Percentiles rank a stretch among this genome's conserved stretches.
Conservation (phyloP, 1,140 invertebrate species). For the Drosophila mayri region DNA sequence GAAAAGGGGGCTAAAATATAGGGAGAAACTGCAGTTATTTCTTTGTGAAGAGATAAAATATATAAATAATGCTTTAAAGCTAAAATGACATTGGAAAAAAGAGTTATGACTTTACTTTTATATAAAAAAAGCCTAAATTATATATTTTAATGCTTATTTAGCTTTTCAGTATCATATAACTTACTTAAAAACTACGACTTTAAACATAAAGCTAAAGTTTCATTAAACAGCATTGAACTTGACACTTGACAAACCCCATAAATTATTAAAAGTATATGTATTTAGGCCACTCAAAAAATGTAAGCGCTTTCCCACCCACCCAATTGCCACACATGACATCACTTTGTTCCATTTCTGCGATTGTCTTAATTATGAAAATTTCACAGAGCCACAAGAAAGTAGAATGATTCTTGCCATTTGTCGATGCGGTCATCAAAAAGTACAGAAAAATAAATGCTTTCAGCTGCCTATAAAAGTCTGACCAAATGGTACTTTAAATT, state of each 20-base stretch:
- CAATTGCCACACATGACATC: constrained; percentile 62
- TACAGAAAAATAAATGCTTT: constrained; percentile 1
- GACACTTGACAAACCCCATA: not conserved
- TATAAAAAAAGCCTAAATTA: no score
- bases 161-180: no score
- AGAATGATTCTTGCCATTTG: constrained; percentile 49
- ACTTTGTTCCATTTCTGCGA: constrained; percentile 17
- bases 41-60: not conserved
- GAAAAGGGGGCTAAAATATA: not conserved
- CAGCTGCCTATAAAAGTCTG: not conserved
- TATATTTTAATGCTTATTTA: not conserved
- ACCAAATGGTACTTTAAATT: constrained; percentile 7
- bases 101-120: no score
- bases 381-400: constrained; percentile 18
- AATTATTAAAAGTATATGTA: not conserved
- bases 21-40: not conserved
- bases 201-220: not conserved
- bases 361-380: constrained; percentile 47
- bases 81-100: no score
- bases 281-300: not conserved
- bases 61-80: not conserved
- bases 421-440: constrained; percentile 28
- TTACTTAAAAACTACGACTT: not conserved
- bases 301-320: constrained; percentile 1
- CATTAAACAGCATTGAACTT: not conserved